Evolutionary conservation across 1,140 invertebrate genomes (phyloP).

Genomic region (Cardiocondyla obscurior): DNA sequence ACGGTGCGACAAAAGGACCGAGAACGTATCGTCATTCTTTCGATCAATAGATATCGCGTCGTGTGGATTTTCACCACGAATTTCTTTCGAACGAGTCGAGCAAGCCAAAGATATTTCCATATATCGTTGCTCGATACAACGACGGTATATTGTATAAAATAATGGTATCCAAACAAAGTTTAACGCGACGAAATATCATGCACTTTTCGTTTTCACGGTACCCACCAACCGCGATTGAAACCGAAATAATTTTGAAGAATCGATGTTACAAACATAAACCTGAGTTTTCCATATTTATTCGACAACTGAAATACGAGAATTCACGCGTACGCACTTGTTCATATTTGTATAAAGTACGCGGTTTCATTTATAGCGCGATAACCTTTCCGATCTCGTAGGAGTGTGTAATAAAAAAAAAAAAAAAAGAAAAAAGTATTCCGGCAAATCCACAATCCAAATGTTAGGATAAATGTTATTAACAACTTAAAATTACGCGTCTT

Average conservation of each 20-base stretch:
- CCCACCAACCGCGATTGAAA: neutral
- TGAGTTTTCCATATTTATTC: neutral
- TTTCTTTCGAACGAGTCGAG: neutral
- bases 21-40: constrained; percentile 1
- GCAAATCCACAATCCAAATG: too few relatives aligned
- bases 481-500: neutral
- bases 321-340: neutral
- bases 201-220: neutral
- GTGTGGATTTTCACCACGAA: neutral
- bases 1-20: neutral
- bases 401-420: constrained; percentile 25
- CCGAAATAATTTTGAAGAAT: neutral
- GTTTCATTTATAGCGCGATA: neutral
- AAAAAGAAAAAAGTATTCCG: too few relatives aligned
- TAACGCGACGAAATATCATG: neutral
- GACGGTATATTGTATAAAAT: neutral
- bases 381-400: neutral
- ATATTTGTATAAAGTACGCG: neutral
- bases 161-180: constrained; percentile 14
- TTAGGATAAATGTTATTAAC: neutral
- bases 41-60: constrained; percentile 40
- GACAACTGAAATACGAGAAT: neutral
- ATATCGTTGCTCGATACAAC: neutral
- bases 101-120: neutral
- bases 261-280: neutral